A percentile compares a stretch with the other conserved stretches of the same genome.
Conservation (phyloP, 2,888 invertebrate genomes). For the Zaprionus obscuricornis region DNA sequence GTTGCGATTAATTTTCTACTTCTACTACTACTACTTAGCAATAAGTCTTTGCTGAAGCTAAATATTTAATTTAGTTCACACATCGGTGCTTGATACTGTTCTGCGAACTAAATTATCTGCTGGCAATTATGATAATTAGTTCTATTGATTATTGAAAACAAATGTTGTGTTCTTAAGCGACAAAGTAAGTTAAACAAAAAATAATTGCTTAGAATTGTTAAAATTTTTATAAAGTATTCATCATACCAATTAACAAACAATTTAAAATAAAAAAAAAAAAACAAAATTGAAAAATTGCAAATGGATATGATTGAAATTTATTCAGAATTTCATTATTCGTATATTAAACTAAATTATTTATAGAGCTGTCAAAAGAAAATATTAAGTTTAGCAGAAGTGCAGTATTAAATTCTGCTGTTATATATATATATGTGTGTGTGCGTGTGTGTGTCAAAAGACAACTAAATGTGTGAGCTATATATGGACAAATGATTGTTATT, state of each 20-base stretch:
- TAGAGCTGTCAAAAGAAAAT: no score
- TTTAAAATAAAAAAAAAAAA: conserved; percentile 16
- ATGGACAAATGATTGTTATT: no score
- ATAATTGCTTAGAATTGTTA: no score
- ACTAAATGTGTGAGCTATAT: conserved; percentile 4
- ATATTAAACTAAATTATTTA: no score
- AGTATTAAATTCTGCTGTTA: conserved; percentile 38
- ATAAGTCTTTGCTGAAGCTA: background rate
- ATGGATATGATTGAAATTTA: conserved; percentile 17
- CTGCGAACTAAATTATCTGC: background rate
- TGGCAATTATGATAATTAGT: conserved; percentile 25
- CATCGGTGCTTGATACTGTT: background rate
- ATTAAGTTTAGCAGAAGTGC: no score
- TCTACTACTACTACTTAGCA: background rate
- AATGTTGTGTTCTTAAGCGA: no score
- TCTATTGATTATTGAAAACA: conserved; percentile 11
- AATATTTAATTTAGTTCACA: conserved; percentile 32
- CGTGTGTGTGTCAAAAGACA: background rate
- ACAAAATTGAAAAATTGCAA: conserved; percentile 8
- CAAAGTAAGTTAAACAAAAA: background rate
- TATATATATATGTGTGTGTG: conserved; percentile 17
- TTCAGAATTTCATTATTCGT: no score
- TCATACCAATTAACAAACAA: conserved; percentile 34
- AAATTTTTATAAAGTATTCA: no score
- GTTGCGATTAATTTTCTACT: no score